A percentile compares a stretch with the other conserved stretches of the same genome.
phyloP scores from a whole-genome alignment of 2,113 vertebrate genomes.

The Lonchura striata region DNA sequence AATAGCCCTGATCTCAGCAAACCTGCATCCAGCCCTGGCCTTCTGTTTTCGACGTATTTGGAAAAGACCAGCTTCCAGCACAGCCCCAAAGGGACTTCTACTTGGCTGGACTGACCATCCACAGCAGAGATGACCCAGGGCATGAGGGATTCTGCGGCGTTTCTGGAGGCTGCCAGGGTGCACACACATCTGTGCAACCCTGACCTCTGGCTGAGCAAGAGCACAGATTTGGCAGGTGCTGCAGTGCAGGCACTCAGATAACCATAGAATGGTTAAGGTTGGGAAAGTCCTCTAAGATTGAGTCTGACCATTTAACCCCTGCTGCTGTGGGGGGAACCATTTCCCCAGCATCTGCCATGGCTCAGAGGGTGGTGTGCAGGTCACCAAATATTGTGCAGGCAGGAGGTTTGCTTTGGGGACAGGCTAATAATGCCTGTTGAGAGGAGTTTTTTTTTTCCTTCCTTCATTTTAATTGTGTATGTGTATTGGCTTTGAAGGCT shows the following conservation, averaged over 20 bases:
- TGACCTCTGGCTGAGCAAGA: not conserved
- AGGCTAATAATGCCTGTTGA: not conserved
- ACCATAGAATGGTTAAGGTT: not conserved
- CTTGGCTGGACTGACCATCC: not conserved
- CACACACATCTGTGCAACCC: accelerated
- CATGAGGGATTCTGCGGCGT: accelerated
- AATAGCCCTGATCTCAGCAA: constrained; percentile 89
- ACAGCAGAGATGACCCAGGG: not conserved
- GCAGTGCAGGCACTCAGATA: not conserved
- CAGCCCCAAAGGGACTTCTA: constrained; percentile 41
- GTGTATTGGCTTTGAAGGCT: not conserved
- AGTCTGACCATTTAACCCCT: not conserved
- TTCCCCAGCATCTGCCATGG: accelerated
- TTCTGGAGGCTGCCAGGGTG: not conserved
- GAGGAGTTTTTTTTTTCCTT: too few species aligned
- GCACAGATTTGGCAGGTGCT: not conserved
- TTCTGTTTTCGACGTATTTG: constrained; percentile 84
- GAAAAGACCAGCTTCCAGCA: constrained; percentile 66
- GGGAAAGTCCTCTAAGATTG: not conserved
- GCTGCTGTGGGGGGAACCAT: accelerated
- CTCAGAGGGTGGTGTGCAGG: not conserved
- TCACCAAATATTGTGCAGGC: not conserved
- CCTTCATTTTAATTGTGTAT: not conserved
- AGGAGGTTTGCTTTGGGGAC: not conserved
- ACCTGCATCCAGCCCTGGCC: constrained; percentile 66